phyloP scores from a whole-genome alignment of 2,113 vertebrate genomes.

The Melanerpes formicivorus region DNA sequence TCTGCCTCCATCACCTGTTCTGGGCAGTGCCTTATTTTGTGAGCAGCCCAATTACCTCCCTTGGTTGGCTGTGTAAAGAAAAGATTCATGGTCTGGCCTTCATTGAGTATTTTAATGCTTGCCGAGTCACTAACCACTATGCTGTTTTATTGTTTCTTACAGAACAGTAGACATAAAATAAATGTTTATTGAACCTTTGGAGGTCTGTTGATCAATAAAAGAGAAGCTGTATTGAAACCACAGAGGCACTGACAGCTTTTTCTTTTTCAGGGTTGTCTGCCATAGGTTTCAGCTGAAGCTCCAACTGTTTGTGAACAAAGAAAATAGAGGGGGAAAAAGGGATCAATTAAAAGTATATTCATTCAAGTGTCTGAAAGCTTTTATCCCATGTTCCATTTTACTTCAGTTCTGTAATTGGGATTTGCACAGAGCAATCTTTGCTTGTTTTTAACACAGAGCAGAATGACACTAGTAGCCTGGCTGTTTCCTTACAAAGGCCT shows the following conservation, averaged over 20 bases:
- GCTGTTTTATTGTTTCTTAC: constrained; percentile 48
- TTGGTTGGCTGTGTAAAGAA: neutral
- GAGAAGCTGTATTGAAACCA: constrained; percentile 34
- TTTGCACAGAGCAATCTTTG: neutral
- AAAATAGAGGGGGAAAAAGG: neutral
- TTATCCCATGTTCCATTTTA: constrained; percentile 26
- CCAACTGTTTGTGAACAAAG: neutral
- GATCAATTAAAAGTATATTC: constrained; percentile 39
- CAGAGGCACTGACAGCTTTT: constrained; percentile 33
- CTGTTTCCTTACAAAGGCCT: constrained; percentile 16
- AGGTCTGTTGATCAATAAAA: constrained; percentile 52
- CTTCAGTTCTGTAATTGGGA: neutral
- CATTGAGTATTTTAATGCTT: constrained; percentile 39
- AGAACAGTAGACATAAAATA: constrained; percentile 36
- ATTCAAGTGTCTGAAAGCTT: constrained; percentile 15
- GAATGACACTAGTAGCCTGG: neutral
- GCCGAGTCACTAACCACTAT: neutral
- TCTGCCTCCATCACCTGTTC: neutral
- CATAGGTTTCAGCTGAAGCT: constrained; percentile 3
- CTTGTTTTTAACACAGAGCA: constrained; percentile 31
- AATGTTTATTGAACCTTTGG: constrained; percentile 60
- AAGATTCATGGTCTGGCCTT: neutral
- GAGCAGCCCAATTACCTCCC: neutral
- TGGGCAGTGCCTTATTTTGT: neutral
- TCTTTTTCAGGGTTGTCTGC: neutral